Evolutionary conservation across 1,140 invertebrate genomes (phyloP).

Genomic region (Homarus americanus): DNA sequence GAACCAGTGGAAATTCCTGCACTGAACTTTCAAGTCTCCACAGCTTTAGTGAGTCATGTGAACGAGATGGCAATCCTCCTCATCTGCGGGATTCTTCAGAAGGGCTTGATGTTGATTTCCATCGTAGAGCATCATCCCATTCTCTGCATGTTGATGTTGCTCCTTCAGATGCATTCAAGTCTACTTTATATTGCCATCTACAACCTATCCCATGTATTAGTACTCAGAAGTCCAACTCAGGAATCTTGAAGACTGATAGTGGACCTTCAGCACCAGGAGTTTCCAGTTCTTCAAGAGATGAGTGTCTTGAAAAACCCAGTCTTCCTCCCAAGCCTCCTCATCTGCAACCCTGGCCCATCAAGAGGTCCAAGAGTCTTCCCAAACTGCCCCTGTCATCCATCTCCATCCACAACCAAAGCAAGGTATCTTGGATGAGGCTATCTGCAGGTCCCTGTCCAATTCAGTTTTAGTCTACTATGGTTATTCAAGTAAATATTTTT

Average conservation of each 20-base stretch:
- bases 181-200: constrained; percentile 55
- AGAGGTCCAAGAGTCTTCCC: constrained; percentile 73
- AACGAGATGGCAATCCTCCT: constrained; percentile 35
- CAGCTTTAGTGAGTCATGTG: constrained; percentile 66
- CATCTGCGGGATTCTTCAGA: constrained; percentile 55
- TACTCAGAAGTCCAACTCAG: neutral
- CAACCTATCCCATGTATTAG: constrained; percentile 26
- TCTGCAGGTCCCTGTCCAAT: constrained; percentile 38
- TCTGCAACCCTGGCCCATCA: constrained; percentile 68
- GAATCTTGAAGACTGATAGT: neutral
- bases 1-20: constrained; percentile 20
- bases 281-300: neutral
- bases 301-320: constrained; percentile 9
- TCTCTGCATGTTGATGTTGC: constrained; percentile 41
- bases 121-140: constrained; percentile 61
- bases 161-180: constrained; percentile 38
- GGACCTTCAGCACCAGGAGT: constrained; percentile 10
- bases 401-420: constrained; percentile 55
- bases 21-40: constrained; percentile 63
- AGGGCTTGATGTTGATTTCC: constrained; percentile 59
- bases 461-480: constrained; percentile 5
- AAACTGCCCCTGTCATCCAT: constrained; percentile 55
- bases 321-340: constrained; percentile 55
- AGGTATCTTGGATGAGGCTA: constrained; percentile 63
- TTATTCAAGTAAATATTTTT: neutral